Evolutionary conservation across 2,888 invertebrate genomes (phyloP).

Genomic region (Aspidapion aeneum): DNA sequence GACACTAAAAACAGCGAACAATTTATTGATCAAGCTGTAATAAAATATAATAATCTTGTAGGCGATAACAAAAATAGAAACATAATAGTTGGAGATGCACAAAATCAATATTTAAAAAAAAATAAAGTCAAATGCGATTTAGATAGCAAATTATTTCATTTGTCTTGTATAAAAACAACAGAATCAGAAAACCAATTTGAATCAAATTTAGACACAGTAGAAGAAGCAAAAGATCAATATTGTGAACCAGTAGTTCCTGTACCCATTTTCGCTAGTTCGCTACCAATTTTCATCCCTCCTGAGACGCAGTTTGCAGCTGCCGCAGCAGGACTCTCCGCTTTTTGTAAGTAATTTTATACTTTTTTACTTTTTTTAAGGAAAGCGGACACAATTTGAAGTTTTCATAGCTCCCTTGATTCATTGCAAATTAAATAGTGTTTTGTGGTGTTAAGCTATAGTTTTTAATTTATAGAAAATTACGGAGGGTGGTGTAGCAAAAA

Average conservation of each 20-base stretch:
- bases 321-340: slow-evolving; percentile 52
- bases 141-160: no score
- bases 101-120: no score
- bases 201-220: background rate
- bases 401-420: no score
- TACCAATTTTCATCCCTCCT: slow-evolving; percentile 43
- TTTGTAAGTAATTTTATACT: slow-evolving; percentile 50
- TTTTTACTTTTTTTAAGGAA: no score
- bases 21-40: no score
- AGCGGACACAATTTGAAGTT: no score
- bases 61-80: background rate
- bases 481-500: no score
- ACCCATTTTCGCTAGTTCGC: slow-evolving; percentile 41
- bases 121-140: no score
- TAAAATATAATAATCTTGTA: background rate
- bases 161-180: background rate
- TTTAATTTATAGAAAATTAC: no score
- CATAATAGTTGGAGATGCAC: background rate
- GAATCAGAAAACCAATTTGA: background rate
- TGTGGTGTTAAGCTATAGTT: no score
- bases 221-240: background rate
- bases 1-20: background rate
- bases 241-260: slow-evolving; percentile 40
- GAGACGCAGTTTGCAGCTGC: slow-evolving; percentile 50
- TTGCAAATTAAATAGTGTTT: no score